A percentile compares a stretch with the other conserved stretches of the same genome.
These are phyloP conservation scores for Gallinago nigripennis DNA, from an alignment of 2,797 vertebrate genomes.

Conservation along the genomic window DNA sequence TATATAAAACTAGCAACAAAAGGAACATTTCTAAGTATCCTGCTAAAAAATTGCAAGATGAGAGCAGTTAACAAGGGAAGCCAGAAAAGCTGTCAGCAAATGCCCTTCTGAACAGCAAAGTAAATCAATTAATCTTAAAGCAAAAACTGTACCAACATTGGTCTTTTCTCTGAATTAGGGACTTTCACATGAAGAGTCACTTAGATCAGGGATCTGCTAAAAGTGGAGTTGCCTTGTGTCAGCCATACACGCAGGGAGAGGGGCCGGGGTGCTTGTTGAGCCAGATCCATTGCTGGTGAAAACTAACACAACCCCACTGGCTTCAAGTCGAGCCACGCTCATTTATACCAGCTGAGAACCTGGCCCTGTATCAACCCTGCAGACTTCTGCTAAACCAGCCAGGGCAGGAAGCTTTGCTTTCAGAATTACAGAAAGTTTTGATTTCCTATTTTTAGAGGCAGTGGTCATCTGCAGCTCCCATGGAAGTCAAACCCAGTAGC, in stretches of 20 bases:
- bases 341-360: conserved; percentile 29
- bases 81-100: neutral
- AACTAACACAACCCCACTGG: neutral
- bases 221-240: neutral
- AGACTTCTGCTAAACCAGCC: neutral
- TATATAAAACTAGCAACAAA: neutral
- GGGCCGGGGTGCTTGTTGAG: neutral
- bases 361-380: neutral
- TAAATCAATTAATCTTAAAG: neutral
- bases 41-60: conserved; percentile 10
- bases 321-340: neutral
- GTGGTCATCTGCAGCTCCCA: neutral
- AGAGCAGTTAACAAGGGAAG: neutral
- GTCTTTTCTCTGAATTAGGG: neutral
- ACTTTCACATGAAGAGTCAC: neutral
- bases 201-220: neutral
- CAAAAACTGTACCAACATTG: neutral
- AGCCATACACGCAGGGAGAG: neutral
- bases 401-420: neutral
- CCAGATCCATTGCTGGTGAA: conserved; percentile 15
- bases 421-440: neutral
- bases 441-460: neutral
- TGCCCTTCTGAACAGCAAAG: neutral
- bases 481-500: neutral
- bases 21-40: conserved; percentile 11